Percentiles rank a stretch among this genome's conserved stretches.
Conservation (phyloP, 2,797 vertebrate species). For the Taenioides sp. region DNA sequence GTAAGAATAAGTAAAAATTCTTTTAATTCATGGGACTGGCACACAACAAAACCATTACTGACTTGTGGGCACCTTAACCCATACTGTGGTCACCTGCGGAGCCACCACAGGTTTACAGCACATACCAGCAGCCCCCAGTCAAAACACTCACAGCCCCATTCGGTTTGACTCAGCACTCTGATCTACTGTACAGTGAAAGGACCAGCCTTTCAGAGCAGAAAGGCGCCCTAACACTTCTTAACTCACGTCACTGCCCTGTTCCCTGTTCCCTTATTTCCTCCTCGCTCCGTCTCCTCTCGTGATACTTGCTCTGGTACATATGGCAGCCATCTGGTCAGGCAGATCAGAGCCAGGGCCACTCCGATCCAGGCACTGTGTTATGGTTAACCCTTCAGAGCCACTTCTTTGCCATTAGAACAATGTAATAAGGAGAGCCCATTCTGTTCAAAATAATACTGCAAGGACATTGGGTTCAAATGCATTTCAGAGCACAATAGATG, state of each 20-base stretch:
- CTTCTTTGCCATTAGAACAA: neutral
- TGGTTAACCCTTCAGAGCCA: conserved; percentile 65
- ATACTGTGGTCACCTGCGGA: conserved; percentile 60
- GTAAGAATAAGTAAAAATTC: no score
- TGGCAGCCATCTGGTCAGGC: conserved; percentile 79
- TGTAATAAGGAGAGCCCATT: neutral
- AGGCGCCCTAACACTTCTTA: conserved; percentile 41
- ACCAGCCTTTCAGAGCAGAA: conserved; percentile 21
- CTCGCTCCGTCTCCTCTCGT: conserved; percentile 41
- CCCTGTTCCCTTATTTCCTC: conserved; percentile 44
- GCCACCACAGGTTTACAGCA: conserved; percentile 29
- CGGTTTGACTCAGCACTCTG: conserved; percentile 11
- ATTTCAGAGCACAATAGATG: neutral
- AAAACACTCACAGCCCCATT: conserved; percentile 25
- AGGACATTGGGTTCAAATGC: neutral
- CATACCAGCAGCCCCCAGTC: conserved; percentile 16
- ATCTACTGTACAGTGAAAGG: conserved; percentile 24
- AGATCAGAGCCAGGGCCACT: conserved; percentile 49
- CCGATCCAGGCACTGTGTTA: conserved; percentile 59
- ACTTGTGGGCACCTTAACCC: conserved; percentile 52
- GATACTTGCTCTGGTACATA: conserved; percentile 70
- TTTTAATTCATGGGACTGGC: conserved; percentile 36
- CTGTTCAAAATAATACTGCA: neutral
- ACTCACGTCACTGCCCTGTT: conserved; percentile 50
- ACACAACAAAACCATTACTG: conserved; percentile 58